Conservation (phyloP, 2,797 vertebrate species). For the Anguilla obscura region DNA sequence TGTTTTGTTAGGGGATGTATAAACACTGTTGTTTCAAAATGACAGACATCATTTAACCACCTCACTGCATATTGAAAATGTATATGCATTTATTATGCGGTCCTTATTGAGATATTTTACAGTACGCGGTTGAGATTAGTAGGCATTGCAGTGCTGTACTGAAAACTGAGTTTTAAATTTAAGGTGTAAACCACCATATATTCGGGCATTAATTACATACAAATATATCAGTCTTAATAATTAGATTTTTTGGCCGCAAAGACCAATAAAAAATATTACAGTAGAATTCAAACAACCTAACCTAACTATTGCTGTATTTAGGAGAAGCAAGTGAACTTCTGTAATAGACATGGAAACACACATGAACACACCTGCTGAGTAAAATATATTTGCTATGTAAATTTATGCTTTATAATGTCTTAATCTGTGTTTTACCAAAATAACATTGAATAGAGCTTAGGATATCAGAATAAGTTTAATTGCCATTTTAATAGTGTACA, state of each 20-base stretch:
- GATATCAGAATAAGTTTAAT: not conserved
- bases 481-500: conserved; percentile 42
- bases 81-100: not conserved
- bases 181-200: not conserved
- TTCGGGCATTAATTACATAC: not conserved
- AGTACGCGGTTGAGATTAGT: not conserved
- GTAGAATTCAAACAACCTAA: not conserved
- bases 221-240: not conserved
- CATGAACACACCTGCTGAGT: not conserved
- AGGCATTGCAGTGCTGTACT: not conserved
- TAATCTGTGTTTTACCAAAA: conserved; percentile 30
- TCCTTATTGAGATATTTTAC: not conserved
- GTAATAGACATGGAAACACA: not conserved
- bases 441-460: conserved; percentile 33
- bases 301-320: not conserved
- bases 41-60: not conserved
- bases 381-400: not conserved
- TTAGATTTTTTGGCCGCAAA: not conserved
- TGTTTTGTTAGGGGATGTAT: conserved; percentile 43
- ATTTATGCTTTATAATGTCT: not conserved
- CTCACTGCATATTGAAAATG: not conserved
- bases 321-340: not conserved
- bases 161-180: not conserved
- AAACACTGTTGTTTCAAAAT: not conserved
- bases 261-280: not conserved